A percentile compares a stretch with the other conserved stretches of the same genome.
Evolutionary conservation across 1,140 invertebrate species (phyloP).

Genomic region (Drosophila paulistorum): DNA sequence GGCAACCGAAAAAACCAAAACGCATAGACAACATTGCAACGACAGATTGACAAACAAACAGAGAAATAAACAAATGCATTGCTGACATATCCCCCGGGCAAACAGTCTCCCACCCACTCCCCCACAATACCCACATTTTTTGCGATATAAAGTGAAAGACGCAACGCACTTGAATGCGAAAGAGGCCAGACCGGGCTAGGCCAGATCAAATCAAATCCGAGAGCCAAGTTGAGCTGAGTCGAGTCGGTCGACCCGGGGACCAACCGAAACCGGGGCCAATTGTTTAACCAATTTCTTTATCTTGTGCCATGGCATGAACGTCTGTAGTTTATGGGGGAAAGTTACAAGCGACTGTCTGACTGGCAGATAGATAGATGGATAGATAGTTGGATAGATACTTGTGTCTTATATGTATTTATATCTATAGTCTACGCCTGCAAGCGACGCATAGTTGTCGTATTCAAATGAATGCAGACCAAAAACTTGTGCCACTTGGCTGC

Average conservation of each 20-base stretch:
- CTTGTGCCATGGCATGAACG: constrained; percentile 45
- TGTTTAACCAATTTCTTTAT: constrained; percentile 62
- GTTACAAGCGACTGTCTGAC: constrained; percentile 54
- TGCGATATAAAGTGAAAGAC: constrained; percentile 13
- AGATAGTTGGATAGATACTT: constrained; percentile 19
- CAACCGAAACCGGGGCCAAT: constrained; percentile 38
- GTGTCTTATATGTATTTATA: neutral
- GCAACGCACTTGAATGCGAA: constrained; percentile 43
- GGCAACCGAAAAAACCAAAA: constrained; percentile 24
- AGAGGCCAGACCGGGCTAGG: constrained; percentile 27
- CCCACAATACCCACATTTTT: neutral
- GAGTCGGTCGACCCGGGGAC: neutral
- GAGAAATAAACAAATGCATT: constrained; percentile 54
- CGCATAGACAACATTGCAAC: constrained; percentile 45
- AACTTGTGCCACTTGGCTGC: constrained; percentile 63
- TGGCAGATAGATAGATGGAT: constrained; percentile 57
- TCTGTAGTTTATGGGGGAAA: constrained; percentile 73
- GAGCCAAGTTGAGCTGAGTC: neutral
- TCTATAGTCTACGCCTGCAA: constrained; percentile 58
- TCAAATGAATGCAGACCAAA: constrained; percentile 70
- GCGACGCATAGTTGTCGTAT: constrained; percentile 48
- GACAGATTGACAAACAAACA: constrained; percentile 65
- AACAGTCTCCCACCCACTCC: neutral
- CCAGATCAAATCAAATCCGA: constrained; percentile 20
- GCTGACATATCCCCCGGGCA: constrained; percentile 49